Base-by-base conservation (phyloP, 2,888 invertebrate species). In the Chloroclystis v-ata region DNA sequence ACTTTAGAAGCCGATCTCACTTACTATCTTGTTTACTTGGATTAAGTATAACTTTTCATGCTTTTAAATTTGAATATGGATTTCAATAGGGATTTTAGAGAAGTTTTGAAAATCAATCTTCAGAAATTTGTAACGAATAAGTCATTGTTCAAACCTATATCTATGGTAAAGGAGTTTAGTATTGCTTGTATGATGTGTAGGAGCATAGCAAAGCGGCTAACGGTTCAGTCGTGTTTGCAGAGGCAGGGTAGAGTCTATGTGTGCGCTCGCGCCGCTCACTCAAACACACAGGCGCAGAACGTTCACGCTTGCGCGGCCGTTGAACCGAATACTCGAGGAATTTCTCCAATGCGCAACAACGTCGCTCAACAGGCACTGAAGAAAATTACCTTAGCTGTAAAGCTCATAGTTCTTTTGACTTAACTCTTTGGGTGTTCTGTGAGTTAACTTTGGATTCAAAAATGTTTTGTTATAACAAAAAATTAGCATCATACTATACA, bases 271-370 rank as follows among this genome's bases (percentile, higher is more conserved):
- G 71, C 68, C 63, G 67, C 70, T 69, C 71, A 69, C 72, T 67
- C 68, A 75, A 69, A 67, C 78, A 78, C 78, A 75, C 76, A 73
- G 63, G 59, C 77, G 69, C 68, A 67, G 61, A 60, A 64, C 70
- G 75, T 68, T 75, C 72, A 75, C 78, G 75, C 76, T 69, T 69
- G 75, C 69, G 81, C 84, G 86, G 86, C 82, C 85, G 75, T 86
- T 86, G 86, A 87, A 86, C 86, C 84, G 83, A 81, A 82, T 78
- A 82, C 83, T 75, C 67, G 71, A 85, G 85, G 86, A 86, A 87
- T 87, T 86, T 87, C 87, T 87, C 85, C 79, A 80, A 73, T 65
- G 61, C 60, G 52, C 58, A 55, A 52, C 69, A 71, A 67, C 73
- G 71, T 72, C 69, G 71, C 73, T 72, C 76, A 72, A 75, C 72